phyloP scores from a whole-genome alignment of 2,797 vertebrate species.

The Carapus acus region DNA sequence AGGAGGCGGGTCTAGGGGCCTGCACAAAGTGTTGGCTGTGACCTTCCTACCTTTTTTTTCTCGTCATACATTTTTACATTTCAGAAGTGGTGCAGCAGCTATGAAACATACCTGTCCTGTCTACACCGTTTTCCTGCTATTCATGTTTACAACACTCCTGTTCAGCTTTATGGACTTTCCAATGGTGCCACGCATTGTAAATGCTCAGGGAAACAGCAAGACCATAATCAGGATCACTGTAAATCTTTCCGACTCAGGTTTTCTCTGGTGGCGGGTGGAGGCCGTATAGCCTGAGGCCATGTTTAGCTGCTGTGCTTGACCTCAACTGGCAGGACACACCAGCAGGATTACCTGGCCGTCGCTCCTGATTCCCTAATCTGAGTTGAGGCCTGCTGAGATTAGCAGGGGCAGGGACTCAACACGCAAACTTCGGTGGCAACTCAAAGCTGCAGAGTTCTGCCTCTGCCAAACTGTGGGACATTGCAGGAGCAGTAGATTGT shows the following conservation, averaged over 20 bases:
- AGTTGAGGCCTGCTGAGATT: slow-evolving; percentile 65
- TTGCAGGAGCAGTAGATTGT: too few species aligned
- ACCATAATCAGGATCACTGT: background rate
- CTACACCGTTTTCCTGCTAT: too few species aligned
- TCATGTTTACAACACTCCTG: too few species aligned
- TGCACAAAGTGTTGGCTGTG: too few species aligned
- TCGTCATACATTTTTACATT: too few species aligned
- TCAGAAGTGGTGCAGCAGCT: too few species aligned
- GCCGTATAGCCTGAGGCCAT: slow-evolving; percentile 56
- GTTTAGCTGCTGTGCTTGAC: slow-evolving; percentile 49
- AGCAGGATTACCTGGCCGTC: slow-evolving; percentile 65
- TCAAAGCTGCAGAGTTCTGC: too few species aligned
- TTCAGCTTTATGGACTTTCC: slow-evolving; percentile 20
- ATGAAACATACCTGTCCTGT: too few species aligned
- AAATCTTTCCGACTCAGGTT: background rate
- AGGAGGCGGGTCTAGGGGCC: too few species aligned
- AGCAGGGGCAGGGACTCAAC: slow-evolving; percentile 50
- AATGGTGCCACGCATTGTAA: slow-evolving; percentile 13
- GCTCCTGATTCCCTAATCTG: slow-evolving; percentile 67
- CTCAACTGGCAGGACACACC: slow-evolving; percentile 56
- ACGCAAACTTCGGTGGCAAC: slow-evolving; percentile 16
- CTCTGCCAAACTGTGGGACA: background rate
- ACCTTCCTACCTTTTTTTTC: too few species aligned
- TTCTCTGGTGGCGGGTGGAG: background rate
- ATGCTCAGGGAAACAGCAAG: background rate